phyloP scores from a whole-genome alignment of 2,113 vertebrate genomes.

The Euleptes europaea region DNA sequence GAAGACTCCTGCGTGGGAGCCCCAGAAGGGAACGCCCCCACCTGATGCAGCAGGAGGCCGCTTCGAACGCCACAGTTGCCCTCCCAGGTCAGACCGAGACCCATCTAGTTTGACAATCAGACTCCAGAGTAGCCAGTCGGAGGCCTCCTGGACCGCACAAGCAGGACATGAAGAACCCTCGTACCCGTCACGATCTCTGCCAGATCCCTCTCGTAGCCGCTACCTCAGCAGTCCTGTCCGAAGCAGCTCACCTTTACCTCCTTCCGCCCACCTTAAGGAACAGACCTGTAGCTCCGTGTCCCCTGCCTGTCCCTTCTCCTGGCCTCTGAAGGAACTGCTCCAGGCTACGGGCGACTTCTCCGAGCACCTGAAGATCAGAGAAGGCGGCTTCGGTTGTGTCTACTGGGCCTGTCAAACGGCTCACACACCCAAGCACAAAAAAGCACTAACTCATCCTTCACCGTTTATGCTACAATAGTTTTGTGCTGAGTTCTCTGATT shows the following conservation, averaged over 20 bases:
- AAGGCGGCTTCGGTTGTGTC: conserved; percentile 89
- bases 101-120: no score
- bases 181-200: not conserved
- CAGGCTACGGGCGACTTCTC: conserved; percentile 81
- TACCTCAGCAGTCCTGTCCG: not conserved
- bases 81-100: not conserved
- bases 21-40: not conserved
- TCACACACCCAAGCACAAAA: conserved; percentile 49
- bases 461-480: not conserved
- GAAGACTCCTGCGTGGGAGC: not conserved
- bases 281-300: not conserved
- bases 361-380: conserved; percentile 76
- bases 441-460: conserved; percentile 10
- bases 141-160: not conserved
- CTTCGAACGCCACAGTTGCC: not conserved
- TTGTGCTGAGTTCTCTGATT: conserved; percentile 34
- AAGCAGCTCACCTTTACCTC: not conserved
- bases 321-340: conserved; percentile 81
- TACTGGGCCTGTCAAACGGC: conserved; percentile 86
- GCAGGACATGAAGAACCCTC: conserved; percentile 19
- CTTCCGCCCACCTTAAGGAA: conserved; percentile 8
- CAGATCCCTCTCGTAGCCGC: not conserved
- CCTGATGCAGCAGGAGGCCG: not conserved
- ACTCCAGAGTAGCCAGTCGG: not conserved
- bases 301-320: conserved; percentile 69